Base-by-base conservation (phyloP, 2,888 invertebrate species). In the Periphyllus acericola region DNA sequence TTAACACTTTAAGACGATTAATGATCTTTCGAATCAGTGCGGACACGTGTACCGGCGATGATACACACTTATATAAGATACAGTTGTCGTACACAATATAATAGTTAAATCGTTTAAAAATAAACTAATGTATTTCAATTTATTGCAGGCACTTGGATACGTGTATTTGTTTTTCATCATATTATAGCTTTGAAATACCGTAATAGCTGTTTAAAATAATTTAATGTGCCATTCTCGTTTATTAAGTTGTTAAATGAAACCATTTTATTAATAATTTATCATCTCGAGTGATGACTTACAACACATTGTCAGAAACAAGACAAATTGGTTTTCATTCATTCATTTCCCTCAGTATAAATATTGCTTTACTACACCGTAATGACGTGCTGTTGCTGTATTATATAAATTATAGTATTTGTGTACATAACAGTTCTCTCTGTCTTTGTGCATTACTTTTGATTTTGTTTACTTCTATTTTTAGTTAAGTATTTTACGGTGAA, bases 181-280 rank as follows among this genome's bases (percentile, higher is more conserved):
- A 1, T 1, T 66, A 29, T n/a, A 29, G 21, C 6, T 29, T n/a
- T 11, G 11, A 71, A 71, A 32, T 4, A 17, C 71, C 71, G 29
- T 4, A 11, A 32, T 3, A 14, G 71, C 29, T 17, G 71, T 29
- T 71, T 71, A 71, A 71, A 71, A 71, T 29, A 71, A 71, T 60
- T 60, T 25, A 25, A 71, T 5, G 21, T 36, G 4, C 36, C 11
- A 68, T 81, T 46, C 40, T 40, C 40, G 11, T 72, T 72, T 72
- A 83, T 52, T 32, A 83, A 72, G 34, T 83, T 52, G 82, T 83
- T 83, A 55, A 55, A 83, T 72, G 72, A 71, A 32, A 83, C 72
- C 82, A 19, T 83, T 83, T 83, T 83, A 72, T 83, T 72, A 83
- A 52, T 34, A 83, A 83, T 83, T 83, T 83, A 60, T 83, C 82